Evolutionary conservation across 2,888 invertebrate species (phyloP), one percentile per base, ranked within the genome.

Genomic region (Luffia ferchaultella): DNA sequence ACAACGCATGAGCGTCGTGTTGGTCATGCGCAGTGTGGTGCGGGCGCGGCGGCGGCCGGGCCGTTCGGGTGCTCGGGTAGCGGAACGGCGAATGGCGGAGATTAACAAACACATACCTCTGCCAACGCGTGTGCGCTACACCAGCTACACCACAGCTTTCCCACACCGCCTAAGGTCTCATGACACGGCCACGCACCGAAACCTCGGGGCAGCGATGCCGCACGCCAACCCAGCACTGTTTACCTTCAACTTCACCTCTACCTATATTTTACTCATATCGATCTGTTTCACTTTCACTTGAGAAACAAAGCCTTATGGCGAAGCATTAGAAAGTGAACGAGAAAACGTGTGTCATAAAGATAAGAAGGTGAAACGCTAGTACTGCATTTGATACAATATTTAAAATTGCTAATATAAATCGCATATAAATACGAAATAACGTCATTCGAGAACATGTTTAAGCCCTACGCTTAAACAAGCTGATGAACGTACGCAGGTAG

Each of bases 1-100:
- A 70, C 70, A 67, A 68, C 67, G 67, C 70, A 70, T 63, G 67
- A 66, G 63, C 62, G 64, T 57, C 62, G 67, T 56, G 63, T 54
- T 58, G 79, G 61, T 77, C 82, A 80, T 80, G 80, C 80, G 80
- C 82, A 63, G 53, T 61, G 53, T 52, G 58, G 55, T 59, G 66
- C 70, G 75, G 75, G 79, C 75, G 79, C 74, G 77, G 78, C 73
- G 71, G 63, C 30, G 30, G 30, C 30, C 12, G 30, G 30, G 30
- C 30, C 30, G 30, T 30, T 12, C 30, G 30, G 30, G 12, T 12
- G 3, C 12, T 30, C 12, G 30, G 3, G 3, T 3, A 30, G 30
- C 30, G 30, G 12, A 30, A 30, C 30, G 3, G 12, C 3, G 30
- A 30, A 30, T 30, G 30, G 30, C 30, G 30, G 30, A 3, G 5